phyloP scores from a whole-genome alignment of 2,113 vertebrate species.

The Nestor notabilis region DNA sequence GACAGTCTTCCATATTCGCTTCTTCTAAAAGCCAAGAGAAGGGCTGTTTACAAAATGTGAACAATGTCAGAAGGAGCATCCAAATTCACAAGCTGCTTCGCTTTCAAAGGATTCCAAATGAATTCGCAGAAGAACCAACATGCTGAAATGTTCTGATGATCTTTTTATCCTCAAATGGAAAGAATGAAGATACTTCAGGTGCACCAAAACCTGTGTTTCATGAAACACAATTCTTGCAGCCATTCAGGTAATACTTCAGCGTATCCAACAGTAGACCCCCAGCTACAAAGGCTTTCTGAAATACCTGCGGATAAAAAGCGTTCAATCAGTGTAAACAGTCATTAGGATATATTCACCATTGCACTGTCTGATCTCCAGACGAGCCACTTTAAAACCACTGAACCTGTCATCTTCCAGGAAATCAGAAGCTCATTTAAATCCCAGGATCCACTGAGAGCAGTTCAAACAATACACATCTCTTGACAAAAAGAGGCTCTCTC shows the following conservation, averaged over 20 bases:
- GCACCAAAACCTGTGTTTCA: not conserved
- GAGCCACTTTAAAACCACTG: not conserved
- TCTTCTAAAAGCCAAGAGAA: not conserved
- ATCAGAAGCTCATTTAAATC: conserved; percentile 19
- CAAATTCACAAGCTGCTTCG: not conserved
- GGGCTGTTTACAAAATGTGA: not conserved
- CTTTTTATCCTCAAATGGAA: not conserved
- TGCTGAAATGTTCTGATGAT: not conserved
- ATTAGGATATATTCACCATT: not conserved
- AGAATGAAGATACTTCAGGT: not conserved
- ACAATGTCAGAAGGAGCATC: not conserved
- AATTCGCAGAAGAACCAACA: not conserved
- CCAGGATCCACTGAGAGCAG: not conserved
- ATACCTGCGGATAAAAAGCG: not conserved
- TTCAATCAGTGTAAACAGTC: not conserved
- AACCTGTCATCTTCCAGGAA: conserved; percentile 9
- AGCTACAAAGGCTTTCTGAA: not conserved
- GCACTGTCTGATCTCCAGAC: not conserved
- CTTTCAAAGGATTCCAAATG: not conserved
- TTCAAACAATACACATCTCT: conserved; percentile 20
- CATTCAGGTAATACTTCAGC: not conserved
- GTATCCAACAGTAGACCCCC: not conserved
- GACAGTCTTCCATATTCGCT: not conserved
- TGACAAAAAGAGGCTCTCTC: not conserved
- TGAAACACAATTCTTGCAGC: not conserved